Evolutionary conservation across 2,797 vertebrate species (phyloP).

Genomic region (Rhinichthys osculus): DNA sequence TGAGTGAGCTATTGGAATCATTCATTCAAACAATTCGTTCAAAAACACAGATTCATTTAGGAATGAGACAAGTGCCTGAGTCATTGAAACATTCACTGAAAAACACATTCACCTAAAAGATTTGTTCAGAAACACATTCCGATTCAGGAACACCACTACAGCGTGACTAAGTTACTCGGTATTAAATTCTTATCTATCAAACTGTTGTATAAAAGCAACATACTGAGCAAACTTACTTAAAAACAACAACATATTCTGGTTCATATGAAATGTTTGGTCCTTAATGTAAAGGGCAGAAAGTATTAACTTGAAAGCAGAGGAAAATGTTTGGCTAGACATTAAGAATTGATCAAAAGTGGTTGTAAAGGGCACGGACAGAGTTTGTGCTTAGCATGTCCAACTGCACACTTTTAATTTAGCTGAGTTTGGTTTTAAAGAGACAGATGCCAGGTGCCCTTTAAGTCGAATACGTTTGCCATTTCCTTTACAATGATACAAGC

Average conservation of each 20-base stretch:
- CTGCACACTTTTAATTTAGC: slow-evolving; percentile 67
- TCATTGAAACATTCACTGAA: background rate
- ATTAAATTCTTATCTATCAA: background rate
- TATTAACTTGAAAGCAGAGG: slow-evolving; percentile 55
- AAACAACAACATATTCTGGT: slow-evolving; percentile 47
- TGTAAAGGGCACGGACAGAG: slow-evolving; percentile 64
- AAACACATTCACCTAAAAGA: background rate
- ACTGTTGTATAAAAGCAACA: slow-evolving; percentile 7
- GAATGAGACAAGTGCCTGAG: background rate
- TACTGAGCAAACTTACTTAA: slow-evolving; percentile 15
- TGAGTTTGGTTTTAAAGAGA: slow-evolving; percentile 65
- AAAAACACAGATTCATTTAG: background rate
- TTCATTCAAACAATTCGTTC: background rate
- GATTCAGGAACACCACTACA: background rate
- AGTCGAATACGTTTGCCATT: slow-evolving; percentile 62
- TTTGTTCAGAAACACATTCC: background rate
- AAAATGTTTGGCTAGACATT: slow-evolving; percentile 60
- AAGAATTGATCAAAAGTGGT: slow-evolving; percentile 62
- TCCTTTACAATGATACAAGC: slow-evolving; percentile 67
- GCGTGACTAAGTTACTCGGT: background rate
- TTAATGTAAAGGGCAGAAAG: slow-evolving; percentile 62
- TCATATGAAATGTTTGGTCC: slow-evolving; percentile 46
- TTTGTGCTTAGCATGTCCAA: slow-evolving; percentile 64
- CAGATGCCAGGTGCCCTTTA: slow-evolving; percentile 66
- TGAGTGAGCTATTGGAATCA: background rate